Conservation (phyloP, 1,140 invertebrate genomes). For the Geopemphigus sp. region DNA sequence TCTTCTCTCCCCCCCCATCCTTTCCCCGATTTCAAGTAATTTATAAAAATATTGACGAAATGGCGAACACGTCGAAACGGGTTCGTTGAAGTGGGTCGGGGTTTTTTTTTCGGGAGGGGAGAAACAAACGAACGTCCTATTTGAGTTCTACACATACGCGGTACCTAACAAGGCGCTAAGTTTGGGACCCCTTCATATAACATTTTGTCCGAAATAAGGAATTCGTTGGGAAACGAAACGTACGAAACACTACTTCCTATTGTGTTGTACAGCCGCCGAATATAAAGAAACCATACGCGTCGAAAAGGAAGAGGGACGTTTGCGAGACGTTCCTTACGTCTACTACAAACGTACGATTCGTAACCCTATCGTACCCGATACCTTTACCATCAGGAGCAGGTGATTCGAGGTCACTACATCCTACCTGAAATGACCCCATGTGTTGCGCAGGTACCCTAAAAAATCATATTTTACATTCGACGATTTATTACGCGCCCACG, state of each 20-base stretch:
- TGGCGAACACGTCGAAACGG: too few species aligned
- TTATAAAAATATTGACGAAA: too few species aligned
- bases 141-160: not conserved
- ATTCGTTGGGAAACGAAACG: not conserved
- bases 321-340: not conserved
- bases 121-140: too few species aligned
- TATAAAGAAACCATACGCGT: slow-evolving; percentile 27
- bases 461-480: not conserved
- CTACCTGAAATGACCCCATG: not conserved
- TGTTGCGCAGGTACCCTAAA: not conserved
- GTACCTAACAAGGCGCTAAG: not conserved
- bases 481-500: too few species aligned
- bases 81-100: not conserved
- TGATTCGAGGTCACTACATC: slow-evolving; percentile 13
- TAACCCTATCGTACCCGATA: slow-evolving; percentile 15
- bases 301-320: not conserved
- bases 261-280: not conserved
- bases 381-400: slow-evolving; percentile 8
- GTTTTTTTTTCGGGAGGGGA: too few species aligned
- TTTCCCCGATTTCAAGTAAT: too few species aligned
- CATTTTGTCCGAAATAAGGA: not conserved
- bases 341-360: not conserved
- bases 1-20: too few species aligned
- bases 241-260: slow-evolving; percentile 4
- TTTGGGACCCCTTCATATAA: not conserved